Base-by-base conservation (phyloP, 2,797 vertebrate genomes). In the Pteropus rufus region DNA sequence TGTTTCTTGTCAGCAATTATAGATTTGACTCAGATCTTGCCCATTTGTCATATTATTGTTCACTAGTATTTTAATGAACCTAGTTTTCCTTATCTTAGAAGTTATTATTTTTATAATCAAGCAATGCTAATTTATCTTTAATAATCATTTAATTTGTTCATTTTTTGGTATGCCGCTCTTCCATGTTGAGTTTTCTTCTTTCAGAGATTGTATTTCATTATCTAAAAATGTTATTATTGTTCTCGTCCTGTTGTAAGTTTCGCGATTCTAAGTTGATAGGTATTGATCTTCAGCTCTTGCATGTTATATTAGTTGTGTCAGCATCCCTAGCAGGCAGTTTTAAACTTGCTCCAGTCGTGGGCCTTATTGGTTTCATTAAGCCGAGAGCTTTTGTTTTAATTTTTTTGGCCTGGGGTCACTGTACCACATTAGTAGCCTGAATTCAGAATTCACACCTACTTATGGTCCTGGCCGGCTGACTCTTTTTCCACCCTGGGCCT, bases 361-460 rank as follows among this genome's bases (percentile, higher is more conserved):
- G 10, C 10, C 31, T 36, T 46, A 9, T 31, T 67, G 12, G 4
- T 83, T 89, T 77, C 46, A 60, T 60, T 81, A 83, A 81, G 49
- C 58, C 5, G 23, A n/a, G 49, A 56, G n/a, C 36, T n/a, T 95
- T 77, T n/a, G 16, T 82, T 65, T 75, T 70, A 82, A n/a, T 67
- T 44, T 91, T 65, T 65, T 81, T 89, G 62, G 84, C 83, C 58
- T 54, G 21, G n/a, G n/a, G 24, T 86, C 76, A 62, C 52, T n/a
- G 15, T 11, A n/a, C 39, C 41, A 24, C 18, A 65, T 91, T 79
- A 89, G 67, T n/a, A 89, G 39, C 18, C 62, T 73, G 88, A 93
- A 77, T 95, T 95, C 79, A 91, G 46, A 89, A 93, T 77, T 93
- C 77, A 76, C 67, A 94, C 49, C 65, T 96, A 80, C 73, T 94